Conservation (phyloP, 2,113 vertebrate genomes). For the Rhipidura dahli region DNA sequence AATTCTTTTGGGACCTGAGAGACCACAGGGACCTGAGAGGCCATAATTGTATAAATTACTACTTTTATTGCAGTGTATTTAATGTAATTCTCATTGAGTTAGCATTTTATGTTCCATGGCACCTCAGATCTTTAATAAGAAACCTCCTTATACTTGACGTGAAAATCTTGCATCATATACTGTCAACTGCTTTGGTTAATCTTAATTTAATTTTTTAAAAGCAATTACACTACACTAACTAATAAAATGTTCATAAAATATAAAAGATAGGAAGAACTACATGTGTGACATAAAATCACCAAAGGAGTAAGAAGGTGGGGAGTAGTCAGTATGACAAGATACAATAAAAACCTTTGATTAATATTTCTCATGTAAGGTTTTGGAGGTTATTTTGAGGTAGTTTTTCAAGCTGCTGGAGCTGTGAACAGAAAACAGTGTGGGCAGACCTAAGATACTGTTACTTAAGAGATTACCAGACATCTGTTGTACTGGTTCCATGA, state of each 20-base stretch:
- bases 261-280: background rate
- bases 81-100: background rate
- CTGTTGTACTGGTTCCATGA: background rate
- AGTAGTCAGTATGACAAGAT: background rate
- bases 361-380: background rate
- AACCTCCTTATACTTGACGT: background rate
- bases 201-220: background rate
- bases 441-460: slow-evolving; percentile 33
- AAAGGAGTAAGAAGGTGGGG: background rate
- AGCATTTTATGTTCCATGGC: background rate
- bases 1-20: background rate
- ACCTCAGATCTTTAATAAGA: background rate
- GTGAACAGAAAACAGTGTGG: slow-evolving; percentile 20
- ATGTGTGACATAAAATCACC: background rate
- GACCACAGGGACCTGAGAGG: background rate
- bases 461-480: slow-evolving; percentile 57
- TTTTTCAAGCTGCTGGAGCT: background rate
- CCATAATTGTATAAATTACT: background rate
- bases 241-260: background rate
- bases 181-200: background rate
- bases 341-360: background rate
- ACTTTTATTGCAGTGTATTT: background rate
- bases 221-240: background rate
- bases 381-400: background rate
- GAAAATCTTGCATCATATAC: background rate